phyloP scores from a whole-genome alignment of 2,113 vertebrate species.

The Dasyornis broadbenti region DNA sequence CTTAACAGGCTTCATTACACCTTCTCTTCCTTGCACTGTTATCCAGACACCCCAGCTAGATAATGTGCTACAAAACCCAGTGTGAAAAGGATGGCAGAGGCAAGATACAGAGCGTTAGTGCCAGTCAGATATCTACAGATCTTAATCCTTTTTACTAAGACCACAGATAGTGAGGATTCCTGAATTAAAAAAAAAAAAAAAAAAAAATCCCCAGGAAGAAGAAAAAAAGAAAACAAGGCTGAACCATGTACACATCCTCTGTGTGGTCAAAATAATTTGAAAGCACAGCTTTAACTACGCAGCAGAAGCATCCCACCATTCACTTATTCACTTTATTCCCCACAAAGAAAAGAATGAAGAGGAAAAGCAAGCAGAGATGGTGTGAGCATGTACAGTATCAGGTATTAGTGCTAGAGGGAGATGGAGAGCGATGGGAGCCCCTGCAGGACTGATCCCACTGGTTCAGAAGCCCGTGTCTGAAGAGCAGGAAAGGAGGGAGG shows the following conservation, averaged over 20 bases:
- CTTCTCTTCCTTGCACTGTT: background rate
- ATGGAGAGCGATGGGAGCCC: background rate
- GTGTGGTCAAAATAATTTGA: background rate
- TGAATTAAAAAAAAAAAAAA: background rate
- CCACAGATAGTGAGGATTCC: background rate
- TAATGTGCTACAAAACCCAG: background rate
- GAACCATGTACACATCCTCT: background rate
- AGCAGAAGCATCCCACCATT: background rate
- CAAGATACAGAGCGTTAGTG: background rate
- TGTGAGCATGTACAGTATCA: background rate
- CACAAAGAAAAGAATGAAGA: background rate
- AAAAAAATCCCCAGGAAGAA: background rate
- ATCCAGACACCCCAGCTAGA: background rate
- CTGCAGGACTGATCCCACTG: background rate
- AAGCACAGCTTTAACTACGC: background rate
- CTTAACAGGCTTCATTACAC: background rate
- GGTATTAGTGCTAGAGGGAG: background rate
- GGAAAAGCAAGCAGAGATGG: background rate
- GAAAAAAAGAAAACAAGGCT: background rate
- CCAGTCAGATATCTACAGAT: background rate
- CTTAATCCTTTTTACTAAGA: background rate
- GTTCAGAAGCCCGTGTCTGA: background rate
- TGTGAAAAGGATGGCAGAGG: background rate
- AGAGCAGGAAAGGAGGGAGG: background rate
- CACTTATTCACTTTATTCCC: background rate